A percentile compares a stretch with the other conserved stretches of the same genome.
These are phyloP conservation scores for Microtus ochrogaster DNA, from an alignment of 2,113 vertebrate genomes.

Conservation along the genomic window DNA sequence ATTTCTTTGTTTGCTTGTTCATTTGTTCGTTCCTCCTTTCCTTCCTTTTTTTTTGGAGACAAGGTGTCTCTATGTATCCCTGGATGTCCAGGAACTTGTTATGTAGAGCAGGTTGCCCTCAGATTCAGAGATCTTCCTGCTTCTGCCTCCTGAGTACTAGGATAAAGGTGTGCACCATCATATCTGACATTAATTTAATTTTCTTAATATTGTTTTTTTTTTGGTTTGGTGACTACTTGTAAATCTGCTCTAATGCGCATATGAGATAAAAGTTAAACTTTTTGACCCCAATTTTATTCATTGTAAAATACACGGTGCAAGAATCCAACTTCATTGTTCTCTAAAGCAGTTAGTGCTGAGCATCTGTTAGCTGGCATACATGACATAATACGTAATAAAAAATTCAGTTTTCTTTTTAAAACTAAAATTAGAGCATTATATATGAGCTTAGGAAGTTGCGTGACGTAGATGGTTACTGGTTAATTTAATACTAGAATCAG, in stretches of 20 bases:
- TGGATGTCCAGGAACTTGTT: neutral
- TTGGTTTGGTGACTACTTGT: neutral
- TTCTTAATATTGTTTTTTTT: neutral
- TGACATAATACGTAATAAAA: neutral
- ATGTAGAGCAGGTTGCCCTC: neutral
- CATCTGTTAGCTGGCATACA: neutral
- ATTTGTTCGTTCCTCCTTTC: neutral
- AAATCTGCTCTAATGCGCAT: neutral
- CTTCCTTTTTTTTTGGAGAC: neutral
- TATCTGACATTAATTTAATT: neutral
- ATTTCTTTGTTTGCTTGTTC: too few species aligned
- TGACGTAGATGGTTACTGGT: neutral
- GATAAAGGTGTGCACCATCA: neutral
- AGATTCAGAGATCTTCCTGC: neutral
- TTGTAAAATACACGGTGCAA: neutral
- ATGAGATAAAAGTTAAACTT: neutral
- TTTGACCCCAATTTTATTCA: neutral
- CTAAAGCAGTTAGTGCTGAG: neutral
- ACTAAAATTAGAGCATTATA: neutral
- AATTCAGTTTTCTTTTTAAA: neutral
- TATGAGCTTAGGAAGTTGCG: neutral
- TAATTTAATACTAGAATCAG: slow-evolving; percentile 43
- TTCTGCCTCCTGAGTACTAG: neutral
- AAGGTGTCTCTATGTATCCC: neutral
- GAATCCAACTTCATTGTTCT: neutral